Evolutionary conservation across 2,888 invertebrate genomes (phyloP).

Genomic region (Parapristionchus giblindavisi): DNA sequence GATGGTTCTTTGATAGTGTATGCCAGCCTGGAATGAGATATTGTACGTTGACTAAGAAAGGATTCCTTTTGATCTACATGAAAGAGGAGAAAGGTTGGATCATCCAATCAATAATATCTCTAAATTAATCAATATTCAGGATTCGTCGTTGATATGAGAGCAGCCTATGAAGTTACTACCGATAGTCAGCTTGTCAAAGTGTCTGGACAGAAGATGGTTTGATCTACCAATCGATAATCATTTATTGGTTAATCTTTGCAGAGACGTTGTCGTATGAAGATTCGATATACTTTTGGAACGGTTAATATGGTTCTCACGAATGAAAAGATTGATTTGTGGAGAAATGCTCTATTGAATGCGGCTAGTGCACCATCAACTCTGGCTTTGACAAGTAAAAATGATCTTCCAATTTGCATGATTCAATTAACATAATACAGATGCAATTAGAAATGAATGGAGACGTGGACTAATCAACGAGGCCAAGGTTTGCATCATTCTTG

Average conservation of each 20-base stretch:
- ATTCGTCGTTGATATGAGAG: constrained; percentile 24
- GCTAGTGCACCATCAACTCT: background rate
- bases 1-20: constrained; percentile 32
- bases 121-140: constrained; percentile 22
- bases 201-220: too few species aligned
- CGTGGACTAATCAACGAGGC: background rate
- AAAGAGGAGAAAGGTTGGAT: constrained; percentile 23
- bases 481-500: background rate
- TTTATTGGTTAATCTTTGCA: too few species aligned
- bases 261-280: constrained; percentile 37
- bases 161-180: constrained; percentile 6
- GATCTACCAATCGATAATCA: too few species aligned
- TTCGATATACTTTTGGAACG: constrained; percentile 31
- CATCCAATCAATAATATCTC: background rate
- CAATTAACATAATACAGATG: too few species aligned
- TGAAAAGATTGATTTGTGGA: constrained; percentile 23
- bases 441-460: too few species aligned
- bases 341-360: constrained; percentile 10
- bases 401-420: too few species aligned
- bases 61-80: constrained; percentile 37
- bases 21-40: constrained; percentile 14
- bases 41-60: constrained; percentile 31
- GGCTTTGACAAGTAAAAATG: constrained; percentile 3
- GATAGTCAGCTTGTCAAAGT: constrained; percentile 11
- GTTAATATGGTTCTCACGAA: constrained; percentile 32